A percentile compares a stretch with the other conserved stretches of the same genome.
phyloP scores from a whole-genome alignment of 1,140 invertebrate genomes.

The Drosophila pachea region DNA sequence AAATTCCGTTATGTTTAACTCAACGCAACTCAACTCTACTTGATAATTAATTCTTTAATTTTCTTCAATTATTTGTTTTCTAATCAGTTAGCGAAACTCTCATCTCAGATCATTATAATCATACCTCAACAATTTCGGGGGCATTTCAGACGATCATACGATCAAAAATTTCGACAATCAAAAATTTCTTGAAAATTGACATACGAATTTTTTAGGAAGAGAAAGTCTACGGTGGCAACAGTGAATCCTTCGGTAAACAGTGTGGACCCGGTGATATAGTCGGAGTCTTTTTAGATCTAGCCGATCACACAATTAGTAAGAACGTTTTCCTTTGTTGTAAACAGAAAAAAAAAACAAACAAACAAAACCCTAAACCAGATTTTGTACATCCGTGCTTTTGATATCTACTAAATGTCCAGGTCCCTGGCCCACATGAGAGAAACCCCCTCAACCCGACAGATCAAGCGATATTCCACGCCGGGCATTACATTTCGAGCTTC shows the following conservation, averaged over 20 bases:
- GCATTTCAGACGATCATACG: slow-evolving; percentile 19
- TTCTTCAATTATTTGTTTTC: slow-evolving; percentile 34
- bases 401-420: slow-evolving; percentile 76
- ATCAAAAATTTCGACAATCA: slow-evolving; percentile 43
- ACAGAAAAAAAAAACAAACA: slow-evolving; percentile 32
- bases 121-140: not conserved
- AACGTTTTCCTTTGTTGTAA: slow-evolving; percentile 56
- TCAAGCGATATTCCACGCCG: not conserved
- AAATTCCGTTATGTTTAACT: slow-evolving; percentile 65
- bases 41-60: slow-evolving; percentile 37
- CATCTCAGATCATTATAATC: slow-evolving; percentile 61
- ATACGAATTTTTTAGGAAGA: slow-evolving; percentile 87
- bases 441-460: not conserved
- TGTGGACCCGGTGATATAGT: slow-evolving; percentile 96
- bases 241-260: slow-evolving; percentile 96
- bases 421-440: slow-evolving; percentile 40
- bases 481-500: no score
- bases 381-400: slow-evolving; percentile 66
- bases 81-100: slow-evolving; percentile 72
- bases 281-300: slow-evolving; percentile 96
- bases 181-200: slow-evolving; percentile 1
- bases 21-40: slow-evolving; percentile 6
- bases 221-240: slow-evolving; percentile 92
- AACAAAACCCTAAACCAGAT: slow-evolving; percentile 24
- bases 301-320: slow-evolving; percentile 98